Conservation (phyloP, 2,113 vertebrate species). For the Corydoras maculifer region DNA sequence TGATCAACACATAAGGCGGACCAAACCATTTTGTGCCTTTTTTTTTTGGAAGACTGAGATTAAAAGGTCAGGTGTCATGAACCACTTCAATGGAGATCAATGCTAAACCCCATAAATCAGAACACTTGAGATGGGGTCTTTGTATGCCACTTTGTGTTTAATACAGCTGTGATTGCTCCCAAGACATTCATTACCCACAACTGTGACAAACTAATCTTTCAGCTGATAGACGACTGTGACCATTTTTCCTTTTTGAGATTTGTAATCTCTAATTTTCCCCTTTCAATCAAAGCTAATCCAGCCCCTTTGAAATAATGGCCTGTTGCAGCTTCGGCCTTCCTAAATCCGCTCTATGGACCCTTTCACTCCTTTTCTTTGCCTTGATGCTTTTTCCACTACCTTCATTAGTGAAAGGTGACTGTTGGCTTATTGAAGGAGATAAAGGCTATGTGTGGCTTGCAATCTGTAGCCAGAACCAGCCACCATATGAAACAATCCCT, state of each 20-base stretch:
- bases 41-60: conserved; percentile 15
- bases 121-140: conserved; percentile 61
- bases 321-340: conserved; percentile 38
- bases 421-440: conserved; percentile 97
- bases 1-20: not conserved
- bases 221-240: conserved; percentile 18
- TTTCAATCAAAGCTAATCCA: conserved; percentile 37
- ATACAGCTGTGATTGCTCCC: conserved; percentile 51
- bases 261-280: conserved; percentile 29
- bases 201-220: conserved; percentile 30
- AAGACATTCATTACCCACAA: conserved; percentile 35
- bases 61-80: conserved; percentile 54
- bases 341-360: conserved; percentile 26
- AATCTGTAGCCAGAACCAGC: conserved; percentile 99
- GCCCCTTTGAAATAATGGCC: conserved; percentile 52
- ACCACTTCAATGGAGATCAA: conserved; percentile 46
- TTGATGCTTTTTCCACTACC: conserved; percentile 64
- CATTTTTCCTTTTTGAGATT: conserved; percentile 31
- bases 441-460: conserved; percentile 98
- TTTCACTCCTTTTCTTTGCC: conserved; percentile 37
- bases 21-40: not conserved
- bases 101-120: conserved; percentile 46
- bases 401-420: conserved; percentile 72
- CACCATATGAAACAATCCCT: conserved; percentile 93
- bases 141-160: conserved; percentile 38